A percentile compares a stretch with the other conserved stretches of the same genome.
phyloP scores from a whole-genome alignment of 2,888 invertebrate species.

The Byasa hedistus region DNA sequence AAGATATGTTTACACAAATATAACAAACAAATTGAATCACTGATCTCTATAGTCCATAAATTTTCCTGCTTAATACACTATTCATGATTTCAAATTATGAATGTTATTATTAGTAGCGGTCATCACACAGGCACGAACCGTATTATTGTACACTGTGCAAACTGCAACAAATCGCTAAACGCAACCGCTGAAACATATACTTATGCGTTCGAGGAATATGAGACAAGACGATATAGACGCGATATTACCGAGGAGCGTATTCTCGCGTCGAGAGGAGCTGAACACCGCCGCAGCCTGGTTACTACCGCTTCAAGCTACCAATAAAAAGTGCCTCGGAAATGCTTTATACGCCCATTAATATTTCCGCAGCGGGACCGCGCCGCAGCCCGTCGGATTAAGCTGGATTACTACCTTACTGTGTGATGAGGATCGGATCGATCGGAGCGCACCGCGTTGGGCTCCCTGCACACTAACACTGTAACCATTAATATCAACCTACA shows the following conservation, averaged over 20 bases:
- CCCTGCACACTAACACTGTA: background rate
- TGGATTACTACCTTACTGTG: conserved; percentile 18
- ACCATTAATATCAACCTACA: background rate
- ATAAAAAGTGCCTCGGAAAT: conserved; percentile 6
- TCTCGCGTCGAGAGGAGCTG: background rate
- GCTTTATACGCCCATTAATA: conserved; percentile 10
- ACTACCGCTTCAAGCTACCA: background rate
- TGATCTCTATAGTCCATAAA: conserved; percentile 3
- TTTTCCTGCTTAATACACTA: conserved; percentile 4
- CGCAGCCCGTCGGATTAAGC: conserved; percentile 12
- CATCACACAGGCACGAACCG: too few species aligned
- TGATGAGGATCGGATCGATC: conserved; percentile 26
- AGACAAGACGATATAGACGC: too few species aligned
- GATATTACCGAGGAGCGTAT: too few species aligned
- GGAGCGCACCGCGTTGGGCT: conserved; percentile 5
- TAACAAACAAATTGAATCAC: background rate
- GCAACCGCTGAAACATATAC: too few species aligned
- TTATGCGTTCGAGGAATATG: too few species aligned
- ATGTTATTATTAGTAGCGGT: too few species aligned
- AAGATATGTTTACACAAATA: too few species aligned
- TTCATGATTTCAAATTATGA: background rate
- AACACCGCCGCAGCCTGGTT: background rate
- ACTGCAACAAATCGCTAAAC: too few species aligned
- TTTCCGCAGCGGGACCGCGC: conserved; percentile 5
- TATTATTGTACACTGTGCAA: too few species aligned